Evolutionary conservation across 2,113 vertebrate genomes (phyloP), one percentile per base, ranked within the genome.

Genomic region (Labrus mixtus): DNA sequence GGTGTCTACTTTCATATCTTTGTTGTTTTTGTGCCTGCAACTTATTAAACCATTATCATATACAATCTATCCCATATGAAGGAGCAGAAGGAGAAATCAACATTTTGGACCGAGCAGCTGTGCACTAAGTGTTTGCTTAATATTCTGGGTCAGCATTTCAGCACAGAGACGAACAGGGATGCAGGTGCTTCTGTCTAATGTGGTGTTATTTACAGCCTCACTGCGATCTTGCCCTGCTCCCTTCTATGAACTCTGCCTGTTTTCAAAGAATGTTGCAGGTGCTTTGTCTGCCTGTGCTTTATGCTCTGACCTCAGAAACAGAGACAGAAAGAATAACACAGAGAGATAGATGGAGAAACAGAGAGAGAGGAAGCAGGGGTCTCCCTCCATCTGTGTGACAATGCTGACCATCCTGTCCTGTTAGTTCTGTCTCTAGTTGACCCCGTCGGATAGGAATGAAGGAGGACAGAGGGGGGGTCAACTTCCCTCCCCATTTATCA

Each of bases 381-480:
- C 92, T 88, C 67, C 50, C 69, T 88, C 89, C 93, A 93, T 93
- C 92, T 94, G 93, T 82, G 82, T 15, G 66, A 68, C 75, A 87
- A 84, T 17, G 67, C 87, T 65, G 85, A 90, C 81, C 36, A 66
- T 60, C 75, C 68, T 68, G 78, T 86, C 83, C 88, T 80, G 84
- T 89, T 79, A 70, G 72, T 68, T 78, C 64, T 77, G 36, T 62
- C 65, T 87, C 60, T 41, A 74, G 54, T 41, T 87, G 85, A 92
- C 88, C 85, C 74, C 36, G 43, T 53, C 41, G 61, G 75, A 68
- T 39, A 68, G 59, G 58, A 3, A 68, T 4, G 36, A 73, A 58
- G 75, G 73, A 70, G 59, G 70, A 78, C 60, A 85, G 62, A 57
- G 36, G 36, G 62, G 29, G 81, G 86, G 77, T 91, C 83, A 72